Percentiles rank a stretch among this genome's conserved stretches.
phyloP scores from a whole-genome alignment of 2,888 invertebrate species.

The Drosophila kambysellisi region DNA sequence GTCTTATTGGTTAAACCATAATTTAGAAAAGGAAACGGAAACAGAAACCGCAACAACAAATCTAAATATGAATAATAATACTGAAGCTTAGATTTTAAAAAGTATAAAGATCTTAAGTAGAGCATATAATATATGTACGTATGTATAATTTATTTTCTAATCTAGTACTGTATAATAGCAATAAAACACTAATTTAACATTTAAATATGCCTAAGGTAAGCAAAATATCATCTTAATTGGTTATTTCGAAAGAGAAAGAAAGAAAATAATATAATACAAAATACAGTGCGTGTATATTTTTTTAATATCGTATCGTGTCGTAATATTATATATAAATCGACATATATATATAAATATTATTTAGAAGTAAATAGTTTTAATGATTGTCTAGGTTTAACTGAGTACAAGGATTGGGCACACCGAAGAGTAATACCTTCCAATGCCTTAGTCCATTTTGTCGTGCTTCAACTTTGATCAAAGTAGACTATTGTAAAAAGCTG shows the following conservation, averaged over 20 bases:
- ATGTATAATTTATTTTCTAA: conserved; percentile 58
- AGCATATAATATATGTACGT: conserved; percentile 45
- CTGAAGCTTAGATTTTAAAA: conserved; percentile 34
- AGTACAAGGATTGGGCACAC: conserved; percentile 27
- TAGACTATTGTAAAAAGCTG: conserved; percentile 38
- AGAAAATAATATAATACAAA: conserved; percentile 27
- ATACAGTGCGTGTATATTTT: conserved; percentile 48
- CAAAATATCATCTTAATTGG: conserved; percentile 24
- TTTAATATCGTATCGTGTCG: conserved; percentile 21
- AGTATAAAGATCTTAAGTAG: conserved; percentile 44
- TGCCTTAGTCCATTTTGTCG: conserved; percentile 1
- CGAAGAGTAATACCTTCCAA: conserved; percentile 14
- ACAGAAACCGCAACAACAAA: background rate
- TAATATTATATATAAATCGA: conserved; percentile 9
- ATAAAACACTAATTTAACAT: conserved; percentile 37
- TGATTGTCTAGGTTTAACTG: conserved; percentile 7
- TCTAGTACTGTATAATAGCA: conserved; percentile 45
- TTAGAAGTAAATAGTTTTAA: conserved; percentile 25
- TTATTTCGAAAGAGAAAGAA: conserved; percentile 32
- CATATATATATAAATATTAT: conserved; percentile 18
- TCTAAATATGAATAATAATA: conserved; percentile 15
- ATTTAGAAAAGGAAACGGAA: conserved; percentile 22
- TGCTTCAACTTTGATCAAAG: conserved; percentile 21
- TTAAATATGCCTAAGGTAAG: conserved; percentile 24
- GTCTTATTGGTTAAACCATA: conserved; percentile 43